Conservation (phyloP, 2,888 invertebrate species). For the Chironomus riparius region DNA sequence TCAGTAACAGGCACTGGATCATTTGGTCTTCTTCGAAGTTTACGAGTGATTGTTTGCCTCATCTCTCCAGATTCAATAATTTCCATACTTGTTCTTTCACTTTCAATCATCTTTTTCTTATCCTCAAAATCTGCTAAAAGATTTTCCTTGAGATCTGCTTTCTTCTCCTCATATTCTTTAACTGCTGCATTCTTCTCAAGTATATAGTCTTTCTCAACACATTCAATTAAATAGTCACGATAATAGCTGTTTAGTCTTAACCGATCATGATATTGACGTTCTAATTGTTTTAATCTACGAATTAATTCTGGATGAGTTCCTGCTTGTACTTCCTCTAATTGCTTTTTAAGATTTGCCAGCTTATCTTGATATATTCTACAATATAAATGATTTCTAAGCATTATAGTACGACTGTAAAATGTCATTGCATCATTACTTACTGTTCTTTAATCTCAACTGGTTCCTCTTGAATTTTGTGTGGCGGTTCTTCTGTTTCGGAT, state of each 20-base stretch:
- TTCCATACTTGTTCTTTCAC: slow-evolving; percentile 80
- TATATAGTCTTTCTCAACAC: slow-evolving; percentile 78
- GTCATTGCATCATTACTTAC: slow-evolving; percentile 32
- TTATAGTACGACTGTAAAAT: slow-evolving; percentile 3
- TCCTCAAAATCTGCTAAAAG: slow-evolving; percentile 87
- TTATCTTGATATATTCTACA: slow-evolving; percentile 84
- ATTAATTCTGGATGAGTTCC: slow-evolving; percentile 80
- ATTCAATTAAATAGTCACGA: slow-evolving; percentile 68
- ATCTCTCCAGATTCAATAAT: slow-evolving; percentile 80
- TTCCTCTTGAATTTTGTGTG: slow-evolving; percentile 35
- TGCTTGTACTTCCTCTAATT: slow-evolving; percentile 78
- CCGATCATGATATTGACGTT: slow-evolving; percentile 72
- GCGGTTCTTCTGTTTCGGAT: slow-evolving; percentile 71
- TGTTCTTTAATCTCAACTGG: slow-evolving; percentile 41
- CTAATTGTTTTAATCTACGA: slow-evolving; percentile 69
- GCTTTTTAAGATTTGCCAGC: slow-evolving; percentile 76
- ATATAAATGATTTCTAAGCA: not conserved
- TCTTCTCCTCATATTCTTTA: slow-evolving; percentile 92
- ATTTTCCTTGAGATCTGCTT: slow-evolving; percentile 78
- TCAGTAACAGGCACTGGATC: slow-evolving; percentile 85
- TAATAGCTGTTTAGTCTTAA: slow-evolving; percentile 65
- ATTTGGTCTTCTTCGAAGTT: slow-evolving; percentile 83
- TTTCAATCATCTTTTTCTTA: slow-evolving; percentile 79
- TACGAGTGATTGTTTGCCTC: slow-evolving; percentile 92
- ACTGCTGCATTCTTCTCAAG: slow-evolving; percentile 80